phyloP scores from a whole-genome alignment of 2,797 vertebrate species.

The Gobio occitaniae region DNA sequence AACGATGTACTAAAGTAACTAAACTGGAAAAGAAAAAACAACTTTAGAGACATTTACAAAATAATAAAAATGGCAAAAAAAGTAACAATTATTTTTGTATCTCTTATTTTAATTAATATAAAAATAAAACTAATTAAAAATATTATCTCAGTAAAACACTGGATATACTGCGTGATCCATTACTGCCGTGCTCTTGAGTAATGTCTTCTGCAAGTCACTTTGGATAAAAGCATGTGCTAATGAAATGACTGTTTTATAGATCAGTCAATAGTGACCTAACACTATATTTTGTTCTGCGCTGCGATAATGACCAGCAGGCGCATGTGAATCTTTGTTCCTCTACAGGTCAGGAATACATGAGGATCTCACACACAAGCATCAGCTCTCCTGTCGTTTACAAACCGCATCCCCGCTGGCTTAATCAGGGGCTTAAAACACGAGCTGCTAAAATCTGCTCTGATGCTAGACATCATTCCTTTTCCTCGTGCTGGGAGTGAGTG shows the following conservation, averaged over 20 bases:
- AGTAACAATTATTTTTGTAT: no score
- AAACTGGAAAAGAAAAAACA: no score
- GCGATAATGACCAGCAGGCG: background rate
- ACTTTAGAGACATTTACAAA: background rate
- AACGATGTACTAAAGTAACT: background rate
- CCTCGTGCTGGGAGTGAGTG: background rate
- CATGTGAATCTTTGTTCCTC: background rate
- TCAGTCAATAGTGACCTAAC: background rate
- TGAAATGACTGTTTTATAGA: background rate
- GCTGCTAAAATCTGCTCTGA: background rate
- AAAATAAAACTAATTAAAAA: no score
- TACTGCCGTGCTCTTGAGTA: background rate
- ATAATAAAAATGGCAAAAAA: background rate
- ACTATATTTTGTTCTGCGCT: background rate
- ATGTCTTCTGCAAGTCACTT: background rate
- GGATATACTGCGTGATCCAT: background rate
- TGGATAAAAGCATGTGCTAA: background rate
- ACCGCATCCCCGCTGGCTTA: constrained; percentile 10
- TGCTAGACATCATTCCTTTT: background rate
- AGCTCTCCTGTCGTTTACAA: background rate
- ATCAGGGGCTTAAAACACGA: constrained; percentile 14
- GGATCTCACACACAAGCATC: constrained; percentile 28
- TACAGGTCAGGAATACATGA: background rate
- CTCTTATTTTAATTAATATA: no score
- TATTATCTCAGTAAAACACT: background rate